Conservation (phyloP, 2,113 vertebrate genomes). For the Pipa parva region DNA sequence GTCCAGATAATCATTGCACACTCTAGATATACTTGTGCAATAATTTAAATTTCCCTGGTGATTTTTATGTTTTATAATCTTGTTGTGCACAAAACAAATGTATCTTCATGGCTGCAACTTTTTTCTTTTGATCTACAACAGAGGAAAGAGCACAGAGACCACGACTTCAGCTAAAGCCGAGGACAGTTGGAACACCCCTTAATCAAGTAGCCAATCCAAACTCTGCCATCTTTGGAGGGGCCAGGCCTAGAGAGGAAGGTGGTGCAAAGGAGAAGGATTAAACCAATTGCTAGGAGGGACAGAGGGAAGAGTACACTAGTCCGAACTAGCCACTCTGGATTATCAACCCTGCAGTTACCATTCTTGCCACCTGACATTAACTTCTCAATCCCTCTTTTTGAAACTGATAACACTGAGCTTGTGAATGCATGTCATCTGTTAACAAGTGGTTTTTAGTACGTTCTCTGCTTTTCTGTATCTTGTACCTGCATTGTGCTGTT, state of each 20-base stretch:
- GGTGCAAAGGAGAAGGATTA: slow-evolving; percentile 81
- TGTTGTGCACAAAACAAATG: too few species aligned
- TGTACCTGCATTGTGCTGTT: slow-evolving; percentile 74
- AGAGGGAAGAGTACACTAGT: slow-evolving; percentile 52
- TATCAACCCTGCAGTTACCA: slow-evolving; percentile 64
- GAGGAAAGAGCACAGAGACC: slow-evolving; percentile 96
- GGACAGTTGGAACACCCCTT: slow-evolving; percentile 89
- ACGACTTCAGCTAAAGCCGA: slow-evolving; percentile 92
- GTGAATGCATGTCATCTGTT: slow-evolving; percentile 89
- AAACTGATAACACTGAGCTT: slow-evolving; percentile 77
- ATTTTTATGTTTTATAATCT: too few species aligned
- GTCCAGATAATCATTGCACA: too few species aligned
- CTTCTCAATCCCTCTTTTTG: slow-evolving; percentile 56
- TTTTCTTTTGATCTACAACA: slow-evolving; percentile 51
- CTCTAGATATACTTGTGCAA: too few species aligned
- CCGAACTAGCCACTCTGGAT: slow-evolving; percentile 60
- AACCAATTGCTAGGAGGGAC: slow-evolving; percentile 58
- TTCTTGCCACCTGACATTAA: slow-evolving; percentile 69
- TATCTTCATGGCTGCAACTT: too few species aligned
- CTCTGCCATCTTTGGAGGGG: slow-evolving; percentile 96
- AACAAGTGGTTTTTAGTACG: slow-evolving; percentile 80
- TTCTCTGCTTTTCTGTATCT: slow-evolving; percentile 82
- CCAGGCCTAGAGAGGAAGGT: slow-evolving; percentile 92
- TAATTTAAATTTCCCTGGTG: too few species aligned
- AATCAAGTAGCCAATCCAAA: slow-evolving; percentile 99